Conservation (phyloP, 2,797 vertebrate species). For the Notoglanidium macrostoma region DNA sequence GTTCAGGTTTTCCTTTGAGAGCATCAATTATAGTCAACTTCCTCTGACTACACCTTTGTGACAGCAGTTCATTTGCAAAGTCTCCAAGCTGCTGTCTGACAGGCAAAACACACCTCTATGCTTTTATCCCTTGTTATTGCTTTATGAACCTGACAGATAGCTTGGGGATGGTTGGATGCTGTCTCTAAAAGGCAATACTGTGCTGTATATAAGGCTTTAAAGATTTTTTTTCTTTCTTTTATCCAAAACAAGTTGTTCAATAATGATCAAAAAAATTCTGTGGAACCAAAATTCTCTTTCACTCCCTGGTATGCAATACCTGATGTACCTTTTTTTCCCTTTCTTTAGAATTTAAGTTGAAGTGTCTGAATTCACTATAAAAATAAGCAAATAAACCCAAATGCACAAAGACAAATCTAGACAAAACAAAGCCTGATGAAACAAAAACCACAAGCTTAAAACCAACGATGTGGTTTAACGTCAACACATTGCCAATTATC, state of each 20-base stretch:
- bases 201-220: background rate
- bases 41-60: slow-evolving; percentile 23
- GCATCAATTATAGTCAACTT: slow-evolving; percentile 30
- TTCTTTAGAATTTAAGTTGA: background rate
- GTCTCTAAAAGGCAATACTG: background rate
- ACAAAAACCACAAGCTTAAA: background rate
- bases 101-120: slow-evolving; percentile 35
- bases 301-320: background rate
- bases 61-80: slow-evolving; percentile 39
- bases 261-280: background rate
- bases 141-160: slow-evolving; percentile 35
- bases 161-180: background rate
- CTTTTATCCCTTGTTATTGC: slow-evolving; percentile 33
- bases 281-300: background rate
- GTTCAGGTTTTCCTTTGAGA: slow-evolving; percentile 22
- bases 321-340: background rate
- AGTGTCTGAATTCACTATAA: background rate
- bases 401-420: background rate
- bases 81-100: slow-evolving; percentile 27
- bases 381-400: background rate
- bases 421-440: background rate
- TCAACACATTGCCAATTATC: background rate
- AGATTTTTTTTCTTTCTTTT: background rate
- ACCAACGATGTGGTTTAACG: background rate
- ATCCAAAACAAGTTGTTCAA: background rate